Conservation (phyloP, 2,888 invertebrate genomes). For the Phyto melanocephala region DNA sequence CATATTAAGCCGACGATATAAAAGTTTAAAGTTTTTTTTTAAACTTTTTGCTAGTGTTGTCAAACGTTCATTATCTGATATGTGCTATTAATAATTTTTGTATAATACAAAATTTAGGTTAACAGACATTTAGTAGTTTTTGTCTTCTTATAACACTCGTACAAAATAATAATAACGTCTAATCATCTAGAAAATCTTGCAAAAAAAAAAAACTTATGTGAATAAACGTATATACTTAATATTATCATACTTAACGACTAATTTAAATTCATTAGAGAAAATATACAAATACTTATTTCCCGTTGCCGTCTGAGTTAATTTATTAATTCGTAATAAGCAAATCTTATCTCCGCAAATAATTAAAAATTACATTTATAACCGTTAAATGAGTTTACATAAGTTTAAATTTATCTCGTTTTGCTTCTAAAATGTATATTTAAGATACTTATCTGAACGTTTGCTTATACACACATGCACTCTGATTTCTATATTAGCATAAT, state of each 20-base stretch:
- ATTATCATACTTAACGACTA: too few relatives aligned
- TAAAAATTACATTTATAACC: neutral
- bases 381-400: neutral
- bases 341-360: neutral
- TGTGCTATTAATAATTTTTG: too few relatives aligned
- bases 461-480: neutral
- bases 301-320: neutral
- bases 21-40: too few relatives aligned
- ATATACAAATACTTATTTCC: too few relatives aligned
- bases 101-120: neutral
- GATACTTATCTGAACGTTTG: neutral
- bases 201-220: too few relatives aligned
- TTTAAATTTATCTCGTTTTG: too few relatives aligned
- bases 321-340: neutral
- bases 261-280: too few relatives aligned
- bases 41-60: neutral
- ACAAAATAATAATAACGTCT: neutral
- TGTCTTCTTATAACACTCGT: neutral
- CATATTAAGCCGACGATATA: too few relatives aligned
- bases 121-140: neutral
- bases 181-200: neutral
- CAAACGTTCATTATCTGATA: neutral
- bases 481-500: neutral
- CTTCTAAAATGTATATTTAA: neutral
- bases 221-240: too few relatives aligned